Base-by-base conservation (phyloP, 2,888 invertebrate genomes). In the Poecilus cupreus region DNA sequence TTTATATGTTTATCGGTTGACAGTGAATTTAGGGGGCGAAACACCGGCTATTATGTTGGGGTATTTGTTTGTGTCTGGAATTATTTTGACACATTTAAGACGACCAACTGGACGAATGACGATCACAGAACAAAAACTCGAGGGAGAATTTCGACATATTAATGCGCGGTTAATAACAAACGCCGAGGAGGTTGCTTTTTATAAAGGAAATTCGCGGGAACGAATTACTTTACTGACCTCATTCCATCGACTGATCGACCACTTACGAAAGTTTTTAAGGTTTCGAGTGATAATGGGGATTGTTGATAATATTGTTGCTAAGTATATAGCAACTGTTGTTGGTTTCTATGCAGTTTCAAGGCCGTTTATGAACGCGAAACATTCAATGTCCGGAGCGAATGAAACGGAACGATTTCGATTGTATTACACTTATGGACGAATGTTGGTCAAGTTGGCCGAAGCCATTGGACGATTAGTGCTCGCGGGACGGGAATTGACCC, bases 71-170 rank as follows among this genome's bases (percentile, higher is more conserved):
- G 88, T 97, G 20, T 97, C 98, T 72, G 99, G 99, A 78, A 90
- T 95, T 2, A 89, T 97, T 82, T 90, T 99, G 79, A 98, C 98
- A 0, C 94, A 96, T 86, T 90, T 98, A 79, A 92, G 98, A 83
- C 93, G 94, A 85, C 98, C 98, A 0, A 96, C 97, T 83, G 97
- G 80, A 0, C 91, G 93, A 68, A 92, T 99, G 90, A 99, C 99
- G 0, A 96, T 98, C 0, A 93, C 93, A 82, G 99, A 99, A 88
- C 99, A 99, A 89, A 96, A 96, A 88, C 90, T 98, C n/a, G 99
- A 99, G 90, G 99, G 99, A 77, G 98, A 99, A 91, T 98, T 97
- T 90, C 93, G 99, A 87, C 98, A 97, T 87, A 97, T 98, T 37
- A 98, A 99, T 89, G 97, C 98, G 1, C 84, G 99, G 74, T 91